phyloP scores from a whole-genome alignment of 2,888 invertebrate species.

The Chymomyza caudatula region DNA sequence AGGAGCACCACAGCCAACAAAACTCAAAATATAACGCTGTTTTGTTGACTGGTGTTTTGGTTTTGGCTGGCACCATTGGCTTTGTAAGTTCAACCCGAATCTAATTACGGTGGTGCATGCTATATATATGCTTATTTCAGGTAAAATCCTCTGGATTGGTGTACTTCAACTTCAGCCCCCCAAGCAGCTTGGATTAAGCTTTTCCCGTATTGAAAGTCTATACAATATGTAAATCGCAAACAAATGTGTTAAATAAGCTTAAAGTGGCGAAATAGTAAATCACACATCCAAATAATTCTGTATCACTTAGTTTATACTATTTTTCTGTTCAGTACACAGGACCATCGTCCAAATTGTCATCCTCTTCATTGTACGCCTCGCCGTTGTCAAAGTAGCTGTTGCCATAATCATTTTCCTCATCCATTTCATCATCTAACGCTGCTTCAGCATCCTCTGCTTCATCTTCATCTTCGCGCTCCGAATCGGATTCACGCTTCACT shows the following conservation, averaged over 20 bases:
- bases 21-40: slow-evolving; percentile 85
- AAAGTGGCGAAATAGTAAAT: slow-evolving; percentile 58
- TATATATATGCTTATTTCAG: slow-evolving; percentile 74
- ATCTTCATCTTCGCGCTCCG: slow-evolving; percentile 74
- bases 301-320: slow-evolving; percentile 27
- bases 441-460: slow-evolving; percentile 62
- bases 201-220: slow-evolving; percentile 23
- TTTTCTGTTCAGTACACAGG: slow-evolving; percentile 81
- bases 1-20: slow-evolving; percentile 82
- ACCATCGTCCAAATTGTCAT: slow-evolving; percentile 90
- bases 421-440: slow-evolving; percentile 86
- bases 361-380: slow-evolving; percentile 91
- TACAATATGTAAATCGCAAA: slow-evolving; percentile 30
- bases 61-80: slow-evolving; percentile 75
- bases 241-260: slow-evolving; percentile 60
- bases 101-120: background rate
- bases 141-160: slow-evolving; percentile 82
- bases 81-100: slow-evolving; percentile 64
- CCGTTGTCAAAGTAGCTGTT: slow-evolving; percentile 94
- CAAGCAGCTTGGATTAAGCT: slow-evolving; percentile 80
- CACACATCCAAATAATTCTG: slow-evolving; percentile 13
- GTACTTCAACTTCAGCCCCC: slow-evolving; percentile 82
- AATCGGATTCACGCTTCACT: slow-evolving; percentile 82
- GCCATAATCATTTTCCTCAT: slow-evolving; percentile 92
- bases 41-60: slow-evolving; percentile 81